Base-by-base conservation (phyloP, 2,113 vertebrate genomes). In the Amazona vittata region DNA sequence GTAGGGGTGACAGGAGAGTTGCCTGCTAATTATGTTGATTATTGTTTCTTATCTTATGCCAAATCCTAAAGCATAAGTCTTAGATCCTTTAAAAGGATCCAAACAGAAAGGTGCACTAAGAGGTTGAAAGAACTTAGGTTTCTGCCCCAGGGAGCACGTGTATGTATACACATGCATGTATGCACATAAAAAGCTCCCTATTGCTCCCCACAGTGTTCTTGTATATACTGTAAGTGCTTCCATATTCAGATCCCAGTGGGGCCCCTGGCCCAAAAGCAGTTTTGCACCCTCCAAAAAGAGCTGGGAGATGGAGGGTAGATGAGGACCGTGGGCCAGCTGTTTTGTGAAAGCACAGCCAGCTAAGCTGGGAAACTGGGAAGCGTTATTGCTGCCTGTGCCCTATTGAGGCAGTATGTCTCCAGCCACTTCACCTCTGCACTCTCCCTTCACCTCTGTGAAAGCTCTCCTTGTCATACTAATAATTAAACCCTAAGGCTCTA, bases 381-480 rank as follows among this genome's bases (percentile, higher is more conserved):
- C 1, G 8, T 88, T 46, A 13, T 3, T 67, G 47, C 90, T 70
- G 92, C 85, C 67, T 24, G 50, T 47, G 83, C 88, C 75, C 88
- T 55, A 11, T 47, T 52, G 93, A 83, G 90, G 85, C 73, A 22
- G 55, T 92, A 79, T 57, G 50, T 86, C 88, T 96, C 88, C 86
- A 94, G 69, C 92, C 96, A 86, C 96, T 95, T 94, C 92, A 95
- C 93, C 94, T 94, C 92, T 92, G 83, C 83, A 83, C 79, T 93
- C 75, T n/a, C 77, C 68, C 82, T 75, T 81, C 95, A 93, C 83
- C 86, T 92, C 95, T 44, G 55, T 74, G 86, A 93, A 94, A 94
- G 83, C 83, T 89, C 14, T 5, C 68, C 85, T 90, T 94, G 92
- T 96, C 92, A 75, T 68, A 83, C 83, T 78, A 70, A 83, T 95